Evolutionary conservation across 2,113 vertebrate genomes (phyloP), one percentile per base, ranked within the genome.

Genomic region (Bufo gargarizans): DNA sequence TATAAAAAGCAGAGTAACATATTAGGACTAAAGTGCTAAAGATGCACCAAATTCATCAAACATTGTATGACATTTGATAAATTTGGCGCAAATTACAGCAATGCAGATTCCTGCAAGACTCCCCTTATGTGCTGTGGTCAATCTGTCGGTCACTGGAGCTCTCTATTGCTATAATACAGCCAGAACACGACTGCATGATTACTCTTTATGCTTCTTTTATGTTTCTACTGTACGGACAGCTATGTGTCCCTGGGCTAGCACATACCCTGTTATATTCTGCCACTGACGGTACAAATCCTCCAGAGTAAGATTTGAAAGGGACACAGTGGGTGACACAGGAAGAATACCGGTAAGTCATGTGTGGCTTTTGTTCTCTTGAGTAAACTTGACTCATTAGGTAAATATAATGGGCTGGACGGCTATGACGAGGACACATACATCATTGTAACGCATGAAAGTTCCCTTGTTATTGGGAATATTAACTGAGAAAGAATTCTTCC

Each of bases 331-430:
- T 86, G 85, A 74, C 67, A 11, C 47, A 56, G 65, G 43, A 19
- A 58, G 83, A 86, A 13, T 67, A n/a, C n/a, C n/a, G n/a, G n/a
- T n/a, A 69, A 69, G 49, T 79, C 47, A 78, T 16, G 59, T 53
- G 67, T 56, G 77, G 76, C 59, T 74, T 77, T 78, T 89, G 59
- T 84, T 65, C 56, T 56, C 47, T 33, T 79, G 33, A 71, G 79
- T 82, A 88, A 88, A 82, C 86, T 49, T 88, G 53, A 80, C 78
- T 82, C 67, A 72, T 58, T 49, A 72, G 13, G 79, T 72, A 82
- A 86, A 86, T 86, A 86, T 55, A 86, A 56, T 77, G 72, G 85
- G 74, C 72, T 67, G 85, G 71, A 65, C 47, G 20, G 6, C 58
- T 50, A 16, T 77, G 59, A 77, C n/a, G 58, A 56, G 72, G 78